Percentiles rank a stretch among this genome's conserved stretches.
phyloP scores from a whole-genome alignment of 2,113 vertebrate genomes.

The Melanerpes formicivorus region DNA sequence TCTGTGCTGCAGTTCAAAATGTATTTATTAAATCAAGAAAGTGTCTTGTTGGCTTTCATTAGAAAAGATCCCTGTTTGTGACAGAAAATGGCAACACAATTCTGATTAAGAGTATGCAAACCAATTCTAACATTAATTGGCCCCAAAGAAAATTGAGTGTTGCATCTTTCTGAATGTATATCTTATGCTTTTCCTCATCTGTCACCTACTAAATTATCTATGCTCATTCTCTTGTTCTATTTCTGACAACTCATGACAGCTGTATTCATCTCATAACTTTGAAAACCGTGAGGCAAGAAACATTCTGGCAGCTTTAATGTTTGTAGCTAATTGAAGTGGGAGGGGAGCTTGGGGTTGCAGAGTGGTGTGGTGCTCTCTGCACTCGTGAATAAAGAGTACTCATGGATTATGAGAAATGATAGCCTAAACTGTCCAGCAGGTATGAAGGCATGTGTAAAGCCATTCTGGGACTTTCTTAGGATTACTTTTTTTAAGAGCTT shows the following conservation, averaged over 20 bases:
- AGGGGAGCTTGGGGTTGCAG: background rate
- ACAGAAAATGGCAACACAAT: background rate
- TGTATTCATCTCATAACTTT: constrained; percentile 19
- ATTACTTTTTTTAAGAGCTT: background rate
- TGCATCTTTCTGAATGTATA: constrained; percentile 31
- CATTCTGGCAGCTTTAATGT: background rate
- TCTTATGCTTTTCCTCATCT: constrained; percentile 53
- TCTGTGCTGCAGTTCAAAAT: constrained; percentile 13
- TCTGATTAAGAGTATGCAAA: constrained; percentile 49
- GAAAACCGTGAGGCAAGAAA: background rate
- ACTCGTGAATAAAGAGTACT: background rate
- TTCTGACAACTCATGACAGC: constrained; percentile 48
- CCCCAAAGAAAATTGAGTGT: constrained; percentile 73
- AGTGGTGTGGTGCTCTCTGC: background rate
- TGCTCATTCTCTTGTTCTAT: constrained; percentile 36
- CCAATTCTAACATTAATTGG: constrained; percentile 66
- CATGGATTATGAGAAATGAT: background rate
- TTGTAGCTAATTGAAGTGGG: constrained; percentile 9
- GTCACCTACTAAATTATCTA: constrained; percentile 63
- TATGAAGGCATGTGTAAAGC: background rate
- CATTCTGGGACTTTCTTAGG: background rate
- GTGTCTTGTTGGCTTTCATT: constrained; percentile 52
- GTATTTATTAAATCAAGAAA: constrained; percentile 58
- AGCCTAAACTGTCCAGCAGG: background rate
- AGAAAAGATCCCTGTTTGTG: background rate